A percentile compares a stretch with the other conserved stretches of the same genome.
Evolutionary conservation across 2,797 vertebrate genomes (phyloP).

Genomic region (Mormyrops attenuatus): DNA sequence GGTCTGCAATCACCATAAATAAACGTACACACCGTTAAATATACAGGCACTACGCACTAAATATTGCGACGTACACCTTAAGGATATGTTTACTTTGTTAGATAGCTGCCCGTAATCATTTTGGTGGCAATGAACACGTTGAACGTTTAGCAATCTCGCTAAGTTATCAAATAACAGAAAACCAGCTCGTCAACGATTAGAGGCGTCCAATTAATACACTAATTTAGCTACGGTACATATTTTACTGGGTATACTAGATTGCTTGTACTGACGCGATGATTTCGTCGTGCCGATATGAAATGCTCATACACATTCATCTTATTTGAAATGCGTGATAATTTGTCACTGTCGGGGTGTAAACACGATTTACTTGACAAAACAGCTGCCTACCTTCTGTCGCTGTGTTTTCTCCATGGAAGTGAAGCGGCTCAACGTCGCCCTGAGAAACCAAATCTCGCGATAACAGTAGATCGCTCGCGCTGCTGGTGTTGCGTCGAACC

Average conservation of each 20-base stretch:
- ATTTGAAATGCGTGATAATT: background rate
- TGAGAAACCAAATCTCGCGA: slow-evolving; percentile 39
- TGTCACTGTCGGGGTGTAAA: background rate
- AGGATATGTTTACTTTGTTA: background rate
- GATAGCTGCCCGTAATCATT: background rate
- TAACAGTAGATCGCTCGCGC: background rate
- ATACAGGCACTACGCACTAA: background rate
- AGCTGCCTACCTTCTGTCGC: slow-evolving; percentile 53
- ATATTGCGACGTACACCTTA: background rate
- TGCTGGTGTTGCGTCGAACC: background rate
- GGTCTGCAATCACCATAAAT: slow-evolving; percentile 24
- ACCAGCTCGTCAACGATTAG: background rate
- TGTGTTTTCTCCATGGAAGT: slow-evolving; percentile 48
- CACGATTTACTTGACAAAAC: background rate
- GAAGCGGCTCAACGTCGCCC: slow-evolving; percentile 35
- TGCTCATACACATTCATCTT: background rate
- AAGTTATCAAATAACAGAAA: background rate
- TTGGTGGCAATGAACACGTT: background rate
- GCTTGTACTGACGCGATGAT: background rate
- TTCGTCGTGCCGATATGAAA: background rate
- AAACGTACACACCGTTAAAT: background rate
- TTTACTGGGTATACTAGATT: background rate
- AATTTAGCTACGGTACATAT: background rate
- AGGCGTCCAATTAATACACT: background rate
- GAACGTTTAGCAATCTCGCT: background rate